Conservation (phyloP, 2,113 vertebrate genomes). For the Laticauda laticaudata region DNA sequence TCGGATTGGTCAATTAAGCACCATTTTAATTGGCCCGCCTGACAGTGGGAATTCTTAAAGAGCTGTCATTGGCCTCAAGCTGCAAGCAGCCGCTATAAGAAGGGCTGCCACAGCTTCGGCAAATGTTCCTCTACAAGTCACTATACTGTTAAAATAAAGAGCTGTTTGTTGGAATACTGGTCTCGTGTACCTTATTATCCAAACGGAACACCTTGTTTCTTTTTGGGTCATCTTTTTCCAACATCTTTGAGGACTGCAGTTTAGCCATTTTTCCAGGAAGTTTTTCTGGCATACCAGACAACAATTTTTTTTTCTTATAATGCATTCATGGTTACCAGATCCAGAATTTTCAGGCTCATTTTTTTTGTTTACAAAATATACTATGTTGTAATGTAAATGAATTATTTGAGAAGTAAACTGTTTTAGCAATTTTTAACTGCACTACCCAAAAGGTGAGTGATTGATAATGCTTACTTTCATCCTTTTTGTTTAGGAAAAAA, state of each 20-base stretch:
- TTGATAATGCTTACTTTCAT: background rate
- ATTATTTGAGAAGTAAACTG: background rate
- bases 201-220: background rate
- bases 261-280: background rate
- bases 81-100: no score
- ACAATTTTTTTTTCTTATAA: background rate
- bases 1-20: no score
- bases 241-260: background rate
- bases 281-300: background rate
- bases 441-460: background rate
- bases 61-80: no score
- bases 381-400: background rate
- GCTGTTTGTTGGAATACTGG: no score
- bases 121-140: no score
- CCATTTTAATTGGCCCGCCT: no score
- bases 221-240: background rate
- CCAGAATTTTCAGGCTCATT: background rate
- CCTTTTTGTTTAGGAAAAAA: background rate
- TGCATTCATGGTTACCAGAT: background rate
- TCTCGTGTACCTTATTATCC: no score
- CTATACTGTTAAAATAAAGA: no score
- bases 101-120: no score
- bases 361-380: background rate
- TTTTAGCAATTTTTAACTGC: background rate
- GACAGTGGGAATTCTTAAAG: no score